phyloP scores from a whole-genome alignment of 1,140 invertebrate genomes.

The Bombus pascuorum region DNA sequence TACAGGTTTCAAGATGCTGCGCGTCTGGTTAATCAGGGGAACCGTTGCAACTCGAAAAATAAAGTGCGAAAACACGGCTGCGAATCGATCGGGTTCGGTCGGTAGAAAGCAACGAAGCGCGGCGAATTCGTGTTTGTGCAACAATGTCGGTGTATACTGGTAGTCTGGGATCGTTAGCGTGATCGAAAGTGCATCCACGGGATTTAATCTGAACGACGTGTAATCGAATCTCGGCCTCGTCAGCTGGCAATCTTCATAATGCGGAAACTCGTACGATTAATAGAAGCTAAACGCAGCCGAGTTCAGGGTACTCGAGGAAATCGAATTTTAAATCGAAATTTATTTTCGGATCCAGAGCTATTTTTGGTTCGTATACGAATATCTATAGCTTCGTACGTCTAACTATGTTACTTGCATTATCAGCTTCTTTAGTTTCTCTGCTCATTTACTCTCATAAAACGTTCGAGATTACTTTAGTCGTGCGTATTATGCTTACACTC shows the following conservation, averaged over 20 bases:
- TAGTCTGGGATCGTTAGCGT: conserved; percentile 18
- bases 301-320: background rate
- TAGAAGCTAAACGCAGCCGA: conserved; percentile 18
- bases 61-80: conserved; percentile 28
- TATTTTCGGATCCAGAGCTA: background rate
- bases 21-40: background rate
- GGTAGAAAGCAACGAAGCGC: conserved; percentile 56
- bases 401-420: background rate
- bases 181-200: conserved; percentile 52
- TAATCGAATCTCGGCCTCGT: conserved; percentile 24
- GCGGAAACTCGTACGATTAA: conserved; percentile 31
- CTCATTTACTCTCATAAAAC: background rate
- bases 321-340: background rate
- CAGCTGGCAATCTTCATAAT: conserved; percentile 36
- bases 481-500: background rate
- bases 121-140: conserved; percentile 51
- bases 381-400: background rate
- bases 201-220: conserved; percentile 39
- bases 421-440: background rate
- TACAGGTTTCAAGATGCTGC: background rate
- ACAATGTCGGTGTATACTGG: conserved; percentile 51
- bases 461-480: background rate
- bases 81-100: conserved; percentile 31
- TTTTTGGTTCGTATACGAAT: too few relatives aligned
- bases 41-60: conserved; percentile 5